Evolutionary conservation across 2,797 vertebrate species (phyloP).

Genomic region (Cheirogaleus major): DNA sequence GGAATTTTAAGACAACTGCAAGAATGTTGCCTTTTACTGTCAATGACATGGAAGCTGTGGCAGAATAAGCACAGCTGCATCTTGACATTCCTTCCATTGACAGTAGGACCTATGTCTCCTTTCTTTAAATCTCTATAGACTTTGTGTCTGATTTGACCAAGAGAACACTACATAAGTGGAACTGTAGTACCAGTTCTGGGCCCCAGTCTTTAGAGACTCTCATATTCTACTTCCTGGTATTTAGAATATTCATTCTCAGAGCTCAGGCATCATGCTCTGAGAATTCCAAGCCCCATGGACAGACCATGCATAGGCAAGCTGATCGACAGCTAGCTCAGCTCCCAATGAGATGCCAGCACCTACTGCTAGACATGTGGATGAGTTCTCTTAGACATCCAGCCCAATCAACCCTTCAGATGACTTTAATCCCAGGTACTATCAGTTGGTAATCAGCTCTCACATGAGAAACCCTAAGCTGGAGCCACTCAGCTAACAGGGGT

Average conservation of each 20-base stretch:
- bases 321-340: not conserved
- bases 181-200: not conserved
- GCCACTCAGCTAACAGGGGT: not conserved
- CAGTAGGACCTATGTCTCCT: fast-evolving
- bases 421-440: not conserved
- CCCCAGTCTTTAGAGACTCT: not conserved
- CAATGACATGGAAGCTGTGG: not conserved
- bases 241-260: not conserved
- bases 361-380: not conserved
- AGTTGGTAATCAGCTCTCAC: not conserved
- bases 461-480: not conserved
- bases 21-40: not conserved
- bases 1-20: not conserved
- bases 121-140: not conserved
- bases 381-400: not conserved
- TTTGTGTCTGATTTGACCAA: not conserved
- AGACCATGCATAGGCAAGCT: not conserved
- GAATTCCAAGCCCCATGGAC: not conserved
- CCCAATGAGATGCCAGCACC: not conserved
- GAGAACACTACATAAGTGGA: not conserved
- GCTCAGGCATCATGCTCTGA: not conserved
- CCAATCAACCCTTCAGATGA: not conserved
- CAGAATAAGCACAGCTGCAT: not conserved
- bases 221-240: not conserved
- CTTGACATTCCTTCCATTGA: not conserved